These are phyloP conservation scores for Halisarca cf. caerulea DNA, from an alignment of 37 sponge, comb jelly and placozoan species.

Conservation along the genomic window DNA sequence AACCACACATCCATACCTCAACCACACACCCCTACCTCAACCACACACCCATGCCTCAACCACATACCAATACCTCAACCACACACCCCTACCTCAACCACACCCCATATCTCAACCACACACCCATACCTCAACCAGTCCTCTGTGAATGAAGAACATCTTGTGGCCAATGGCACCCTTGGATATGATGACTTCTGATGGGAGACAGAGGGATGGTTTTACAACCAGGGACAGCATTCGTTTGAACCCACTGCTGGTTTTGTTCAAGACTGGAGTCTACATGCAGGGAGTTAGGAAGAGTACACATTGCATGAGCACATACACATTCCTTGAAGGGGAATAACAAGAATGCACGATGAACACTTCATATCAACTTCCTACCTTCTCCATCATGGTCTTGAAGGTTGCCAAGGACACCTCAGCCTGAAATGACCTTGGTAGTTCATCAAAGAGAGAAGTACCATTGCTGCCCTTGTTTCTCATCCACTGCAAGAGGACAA, in stretches of 20 bases:
- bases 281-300: background rate
- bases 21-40: no score
- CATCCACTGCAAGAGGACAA: constrained; percentile 45
- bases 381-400: constrained; percentile 47
- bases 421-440: constrained; percentile 52
- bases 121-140: constrained; percentile 49
- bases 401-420: constrained; percentile 58
- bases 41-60: no score
- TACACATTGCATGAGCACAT: background rate
- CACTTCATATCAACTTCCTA: background rate
- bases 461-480: constrained; percentile 47
- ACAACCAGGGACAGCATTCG: constrained; percentile 51
- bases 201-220: constrained; percentile 57
- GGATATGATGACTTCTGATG: constrained; percentile 53
- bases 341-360: background rate
- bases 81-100: no score
- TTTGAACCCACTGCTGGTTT: constrained; percentile 39
- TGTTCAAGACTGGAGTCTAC: constrained; percentile 41
- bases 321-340: background rate
- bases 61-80: no score
- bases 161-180: constrained; percentile 64
- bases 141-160: constrained; percentile 66
- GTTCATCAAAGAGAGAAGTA: constrained; percentile 37
- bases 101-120: no score
- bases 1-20: no score